Evolutionary conservation across 2,888 invertebrate species (phyloP).

Genomic region (Drosophila conformis): DNA sequence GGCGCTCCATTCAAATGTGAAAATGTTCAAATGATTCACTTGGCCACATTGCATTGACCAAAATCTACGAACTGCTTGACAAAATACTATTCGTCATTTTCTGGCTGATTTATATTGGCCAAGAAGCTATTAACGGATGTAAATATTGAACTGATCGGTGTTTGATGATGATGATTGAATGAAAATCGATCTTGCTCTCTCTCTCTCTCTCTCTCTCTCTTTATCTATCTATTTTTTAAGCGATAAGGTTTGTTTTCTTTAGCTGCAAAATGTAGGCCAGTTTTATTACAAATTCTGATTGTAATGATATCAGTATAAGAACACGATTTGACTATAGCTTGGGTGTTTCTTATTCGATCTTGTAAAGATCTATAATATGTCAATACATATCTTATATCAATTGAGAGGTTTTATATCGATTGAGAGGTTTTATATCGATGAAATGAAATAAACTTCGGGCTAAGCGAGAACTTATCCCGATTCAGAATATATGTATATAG

Average conservation of each 20-base stretch:
- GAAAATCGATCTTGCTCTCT: neutral
- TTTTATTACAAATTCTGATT: neutral
- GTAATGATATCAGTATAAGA: neutral
- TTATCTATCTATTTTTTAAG: neutral
- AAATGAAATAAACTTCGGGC: no score
- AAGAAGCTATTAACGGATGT: neutral
- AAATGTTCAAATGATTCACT: neutral
- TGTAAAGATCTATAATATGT: neutral
- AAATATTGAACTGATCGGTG: neutral
- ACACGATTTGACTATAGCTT: neutral
- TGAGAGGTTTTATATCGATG: neutral
- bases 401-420: neutral
- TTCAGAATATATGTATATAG: neutral
- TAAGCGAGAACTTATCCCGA: neutral
- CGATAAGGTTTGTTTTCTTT: neutral
- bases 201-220: no score
- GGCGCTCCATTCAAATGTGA: neutral
- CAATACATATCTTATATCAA: neutral
- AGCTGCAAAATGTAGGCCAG: accelerated
- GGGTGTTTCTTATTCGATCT: neutral
- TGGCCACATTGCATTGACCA: neutral
- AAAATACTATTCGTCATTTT: neutral
- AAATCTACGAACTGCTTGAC: neutral
- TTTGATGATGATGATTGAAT: no score
- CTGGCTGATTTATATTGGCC: neutral